Conservation (phyloP, 2,888 invertebrate genomes). For the Protula sp. region DNA sequence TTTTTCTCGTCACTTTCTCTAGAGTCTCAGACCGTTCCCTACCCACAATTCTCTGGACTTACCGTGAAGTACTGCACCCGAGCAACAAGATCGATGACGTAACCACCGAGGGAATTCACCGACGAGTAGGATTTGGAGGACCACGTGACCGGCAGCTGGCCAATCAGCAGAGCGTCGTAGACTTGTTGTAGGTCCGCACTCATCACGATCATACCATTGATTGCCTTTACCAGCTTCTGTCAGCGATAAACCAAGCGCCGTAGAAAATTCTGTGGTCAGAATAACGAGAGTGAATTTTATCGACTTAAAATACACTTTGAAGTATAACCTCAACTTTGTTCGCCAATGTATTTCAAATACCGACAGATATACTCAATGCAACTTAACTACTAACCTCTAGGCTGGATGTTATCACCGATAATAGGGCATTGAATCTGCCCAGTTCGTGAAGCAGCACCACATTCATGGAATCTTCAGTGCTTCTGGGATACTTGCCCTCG, state of each 20-base stretch:
- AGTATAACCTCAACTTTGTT: too few species aligned
- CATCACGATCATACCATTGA: conserved; percentile 51
- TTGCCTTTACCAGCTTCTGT: conserved; percentile 47
- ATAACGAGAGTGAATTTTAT: too few species aligned
- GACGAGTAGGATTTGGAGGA: conserved; percentile 52
- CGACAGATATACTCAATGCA: too few species aligned
- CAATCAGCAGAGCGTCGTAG: conserved; percentile 53
- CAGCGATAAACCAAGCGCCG: too few species aligned
- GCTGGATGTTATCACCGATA: conserved; percentile 41
- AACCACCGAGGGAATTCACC: conserved; percentile 51
- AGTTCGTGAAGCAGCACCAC: conserved; percentile 52
- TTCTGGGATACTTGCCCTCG: conserved; percentile 47
- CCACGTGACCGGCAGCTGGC: conserved; percentile 53
- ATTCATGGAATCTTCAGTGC: conserved; percentile 53
- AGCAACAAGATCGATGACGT: conserved; percentile 48
- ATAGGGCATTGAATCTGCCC: conserved; percentile 49
- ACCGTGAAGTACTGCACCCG: conserved; percentile 51
- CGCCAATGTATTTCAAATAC: too few species aligned
- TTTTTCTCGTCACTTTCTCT: too few species aligned
- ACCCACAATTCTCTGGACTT: too few species aligned
- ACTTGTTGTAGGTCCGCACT: conserved; percentile 51
- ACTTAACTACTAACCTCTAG: too few species aligned
- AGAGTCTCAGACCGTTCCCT: too few species aligned
- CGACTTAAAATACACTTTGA: too few species aligned
- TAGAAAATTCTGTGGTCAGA: too few species aligned